Base-by-base conservation (phyloP, 2,888 invertebrate species). In the Lycophotia porphyrea region DNA sequence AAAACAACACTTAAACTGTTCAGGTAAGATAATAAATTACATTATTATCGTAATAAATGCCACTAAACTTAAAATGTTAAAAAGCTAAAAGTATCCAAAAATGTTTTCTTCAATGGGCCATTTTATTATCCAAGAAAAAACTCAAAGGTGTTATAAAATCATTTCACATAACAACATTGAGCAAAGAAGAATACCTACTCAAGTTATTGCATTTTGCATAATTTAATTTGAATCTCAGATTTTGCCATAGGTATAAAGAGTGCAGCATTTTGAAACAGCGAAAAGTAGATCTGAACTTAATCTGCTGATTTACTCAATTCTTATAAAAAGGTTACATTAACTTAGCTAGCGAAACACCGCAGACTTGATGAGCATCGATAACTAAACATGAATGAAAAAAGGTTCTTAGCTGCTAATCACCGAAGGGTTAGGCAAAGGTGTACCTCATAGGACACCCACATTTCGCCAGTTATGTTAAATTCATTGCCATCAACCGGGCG, bases 71-170 rank as follows among this genome's bases (percentile, higher is more conserved):
- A 60, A 71, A 52, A 44, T n/a, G 34, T 42, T 36, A 61, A 24
- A 24, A 61, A 13, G 1, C 5, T 18, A 52, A 31, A 34, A 60
- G 63, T n/a, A 36, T 63, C 4, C 8, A 18, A n/a, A n/a, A 39
- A n/a, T 63, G 1, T 47, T 63, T 49, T 66, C n/a, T 76, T 36
- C n/a, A 61, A 61, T 63, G 21, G 7, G 8, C 52, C 24, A 34
- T 72, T 84, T 49, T 80, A 81, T 84, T 44, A 58, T 39, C 21
- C 21, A 31, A 81, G 24, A 67, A 67, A 73, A 74, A 49, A n/a
- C 34, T 49, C 18, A 34, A 34, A 74, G 24, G 5, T 80, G 39
- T 81, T 61, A 69, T 74, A 81, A 81, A 82, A 81, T 65, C 67
- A 11, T 71, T 60, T 76, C 76, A 61, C 61, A 67, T 75, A 76